phyloP scores from a whole-genome alignment of 2,888 invertebrate genomes.

The Heteromurus nitidus region DNA sequence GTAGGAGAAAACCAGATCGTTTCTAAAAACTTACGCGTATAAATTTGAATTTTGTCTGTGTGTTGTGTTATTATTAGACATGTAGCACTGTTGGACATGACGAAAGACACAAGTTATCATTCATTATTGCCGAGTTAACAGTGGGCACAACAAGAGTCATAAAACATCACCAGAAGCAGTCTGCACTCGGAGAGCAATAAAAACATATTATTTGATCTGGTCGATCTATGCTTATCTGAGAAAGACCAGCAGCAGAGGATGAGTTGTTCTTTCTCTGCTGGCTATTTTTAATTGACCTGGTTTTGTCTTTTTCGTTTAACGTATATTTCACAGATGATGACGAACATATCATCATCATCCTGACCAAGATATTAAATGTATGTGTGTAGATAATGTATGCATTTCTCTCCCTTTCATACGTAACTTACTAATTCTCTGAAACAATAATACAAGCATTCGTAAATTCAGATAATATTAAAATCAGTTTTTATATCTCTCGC shows the following conservation, averaged over 20 bases:
- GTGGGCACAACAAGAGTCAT: slow-evolving; percentile 10
- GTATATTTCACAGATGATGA: slow-evolving; percentile 9
- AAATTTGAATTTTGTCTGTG: slow-evolving; percentile 35
- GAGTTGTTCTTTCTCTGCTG: slow-evolving; percentile 13
- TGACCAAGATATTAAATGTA: not conserved
- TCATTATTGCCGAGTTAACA: slow-evolving; percentile 29
- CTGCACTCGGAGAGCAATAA: not conserved
- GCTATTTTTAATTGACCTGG: slow-evolving; percentile 41
- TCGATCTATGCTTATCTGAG: no score
- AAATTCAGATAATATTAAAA: no score
- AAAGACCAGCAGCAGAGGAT: slow-evolving; percentile 3
- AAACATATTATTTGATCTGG: not conserved
- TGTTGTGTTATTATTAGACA: slow-evolving; percentile 25
- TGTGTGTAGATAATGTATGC: not conserved
- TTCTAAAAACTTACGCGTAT: not conserved
- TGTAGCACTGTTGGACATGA: slow-evolving; percentile 36
- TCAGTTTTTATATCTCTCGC: no score
- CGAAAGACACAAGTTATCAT: slow-evolving; percentile 29
- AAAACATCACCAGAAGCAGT: not conserved
- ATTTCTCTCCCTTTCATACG: no score
- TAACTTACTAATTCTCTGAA: no score
- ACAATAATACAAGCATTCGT: no score
- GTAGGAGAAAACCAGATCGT: slow-evolving; percentile 16
- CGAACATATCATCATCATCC: not conserved
- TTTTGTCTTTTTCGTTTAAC: no score